Conservation (phyloP, 2,113 vertebrate genomes). For the Spheniscus mendiculus region DNA sequence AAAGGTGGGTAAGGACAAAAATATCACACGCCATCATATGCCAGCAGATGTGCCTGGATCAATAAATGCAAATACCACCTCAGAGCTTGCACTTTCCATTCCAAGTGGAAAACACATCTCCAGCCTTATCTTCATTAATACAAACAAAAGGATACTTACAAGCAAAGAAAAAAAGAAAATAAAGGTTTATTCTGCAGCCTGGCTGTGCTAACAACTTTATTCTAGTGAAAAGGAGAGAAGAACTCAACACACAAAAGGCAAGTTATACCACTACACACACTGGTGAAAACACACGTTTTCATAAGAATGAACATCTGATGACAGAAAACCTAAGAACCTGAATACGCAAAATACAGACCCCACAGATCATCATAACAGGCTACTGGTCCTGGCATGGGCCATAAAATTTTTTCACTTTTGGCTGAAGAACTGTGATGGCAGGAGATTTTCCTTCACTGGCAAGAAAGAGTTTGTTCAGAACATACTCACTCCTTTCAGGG, state of each 20-base stretch:
- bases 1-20: slow-evolving; percentile 47
- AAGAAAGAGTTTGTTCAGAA: background rate
- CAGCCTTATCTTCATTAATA: slow-evolving; percentile 37
- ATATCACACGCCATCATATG: background rate
- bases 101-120: slow-evolving; percentile 2
- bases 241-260: background rate
- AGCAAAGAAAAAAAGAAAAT: background rate
- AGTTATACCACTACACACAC: background rate
- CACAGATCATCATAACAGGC: background rate
- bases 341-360: background rate
- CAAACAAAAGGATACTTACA: slow-evolving; percentile 6
- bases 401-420: background rate
- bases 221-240: background rate
- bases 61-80: slow-evolving; percentile 45
- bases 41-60: slow-evolving; percentile 38
- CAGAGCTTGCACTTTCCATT: background rate
- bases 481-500: background rate
- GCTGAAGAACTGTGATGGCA: background rate
- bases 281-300: background rate
- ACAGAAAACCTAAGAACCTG: background rate
- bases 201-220: background rate
- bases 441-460: background rate
- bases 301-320: background rate
- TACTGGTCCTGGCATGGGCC: background rate
- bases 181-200: background rate